phyloP scores from a whole-genome alignment of 2,888 invertebrate genomes.

The Cryptophagus acutangulus region DNA sequence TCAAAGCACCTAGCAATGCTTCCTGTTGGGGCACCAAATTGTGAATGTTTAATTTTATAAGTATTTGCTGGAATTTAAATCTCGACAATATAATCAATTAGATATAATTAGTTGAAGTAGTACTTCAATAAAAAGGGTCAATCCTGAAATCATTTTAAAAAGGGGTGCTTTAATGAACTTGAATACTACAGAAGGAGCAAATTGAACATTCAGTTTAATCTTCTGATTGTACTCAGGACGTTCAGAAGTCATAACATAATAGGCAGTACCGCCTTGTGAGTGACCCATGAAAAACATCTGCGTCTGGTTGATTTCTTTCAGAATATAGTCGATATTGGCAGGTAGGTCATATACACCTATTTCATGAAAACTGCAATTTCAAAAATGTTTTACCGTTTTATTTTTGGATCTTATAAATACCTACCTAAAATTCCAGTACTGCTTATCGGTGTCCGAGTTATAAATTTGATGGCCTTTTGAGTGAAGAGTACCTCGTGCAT shows the following conservation, averaged over 20 bases:
- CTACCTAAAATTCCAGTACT: not conserved
- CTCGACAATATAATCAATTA: not conserved
- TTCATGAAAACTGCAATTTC: not conserved
- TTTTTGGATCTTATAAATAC: too few species aligned
- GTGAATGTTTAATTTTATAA: not conserved
- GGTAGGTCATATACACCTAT: not conserved
- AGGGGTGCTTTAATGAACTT: not conserved
- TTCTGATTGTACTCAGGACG: not conserved
- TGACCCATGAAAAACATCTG: not conserved
- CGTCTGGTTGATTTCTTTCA: not conserved
- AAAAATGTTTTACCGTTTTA: not conserved
- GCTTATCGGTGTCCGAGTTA: not conserved
- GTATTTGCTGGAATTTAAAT: not conserved
- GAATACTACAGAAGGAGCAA: not conserved
- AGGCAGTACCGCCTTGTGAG: not conserved
- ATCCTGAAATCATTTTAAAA: not conserved
- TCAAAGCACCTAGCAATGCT: not conserved
- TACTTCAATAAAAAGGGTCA: not conserved
- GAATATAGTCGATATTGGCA: not conserved
- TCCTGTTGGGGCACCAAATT: not conserved
- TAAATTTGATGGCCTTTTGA: too few species aligned
- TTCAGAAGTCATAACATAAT: not conserved
- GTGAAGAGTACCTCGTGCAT: conserved; percentile 1
- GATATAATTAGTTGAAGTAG: not conserved
- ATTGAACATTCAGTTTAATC: not conserved